Conservation (phyloP, 2,113 vertebrate genomes). For the Eptatretus burgeri region DNA sequence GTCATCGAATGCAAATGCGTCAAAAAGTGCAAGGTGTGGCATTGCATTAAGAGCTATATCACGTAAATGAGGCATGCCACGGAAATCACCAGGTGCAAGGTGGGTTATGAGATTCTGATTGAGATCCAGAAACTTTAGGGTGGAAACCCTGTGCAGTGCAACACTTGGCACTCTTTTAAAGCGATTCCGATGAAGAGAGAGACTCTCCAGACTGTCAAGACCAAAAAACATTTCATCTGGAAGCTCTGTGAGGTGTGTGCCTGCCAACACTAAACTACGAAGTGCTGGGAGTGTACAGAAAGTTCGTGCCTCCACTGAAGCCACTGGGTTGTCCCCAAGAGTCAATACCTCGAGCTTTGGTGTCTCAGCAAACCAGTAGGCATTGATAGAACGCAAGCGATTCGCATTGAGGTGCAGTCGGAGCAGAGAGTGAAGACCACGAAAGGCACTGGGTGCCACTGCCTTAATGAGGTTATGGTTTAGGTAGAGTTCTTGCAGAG, state of each 20-base stretch:
- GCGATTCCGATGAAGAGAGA: constrained; percentile 90
- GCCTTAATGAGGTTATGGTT: constrained; percentile 85
- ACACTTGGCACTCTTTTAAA: constrained; percentile 49
- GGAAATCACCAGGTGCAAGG: constrained; percentile 77
- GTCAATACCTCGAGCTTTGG: constrained; percentile 88
- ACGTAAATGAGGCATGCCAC: constrained; percentile 64
- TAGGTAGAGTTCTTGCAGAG: constrained; percentile 83
- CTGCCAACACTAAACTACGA: constrained; percentile 67
- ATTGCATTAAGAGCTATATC: constrained; percentile 90
- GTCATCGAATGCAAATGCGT: constrained; percentile 56
- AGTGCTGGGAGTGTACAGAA: constrained; percentile 58
- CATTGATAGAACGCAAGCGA: constrained; percentile 50
- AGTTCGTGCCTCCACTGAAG: constrained; percentile 71
- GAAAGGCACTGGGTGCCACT: constrained; percentile 62
- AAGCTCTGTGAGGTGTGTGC: constrained; percentile 80
- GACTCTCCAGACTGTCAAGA: constrained; percentile 72
- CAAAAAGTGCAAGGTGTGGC: constrained; percentile 67
- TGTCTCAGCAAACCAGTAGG: constrained; percentile 74
- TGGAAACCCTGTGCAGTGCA: constrained; percentile 70
- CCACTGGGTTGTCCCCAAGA: constrained; percentile 88
- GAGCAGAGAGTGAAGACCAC: constrained; percentile 49
- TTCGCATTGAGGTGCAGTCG: constrained; percentile 90
- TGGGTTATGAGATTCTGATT: constrained; percentile 90
- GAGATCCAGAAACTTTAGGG: constrained; percentile 82
- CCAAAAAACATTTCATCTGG: constrained; percentile 80